Conservation (phyloP, 2,888 invertebrate species). For the Pyrgus malvae region DNA sequence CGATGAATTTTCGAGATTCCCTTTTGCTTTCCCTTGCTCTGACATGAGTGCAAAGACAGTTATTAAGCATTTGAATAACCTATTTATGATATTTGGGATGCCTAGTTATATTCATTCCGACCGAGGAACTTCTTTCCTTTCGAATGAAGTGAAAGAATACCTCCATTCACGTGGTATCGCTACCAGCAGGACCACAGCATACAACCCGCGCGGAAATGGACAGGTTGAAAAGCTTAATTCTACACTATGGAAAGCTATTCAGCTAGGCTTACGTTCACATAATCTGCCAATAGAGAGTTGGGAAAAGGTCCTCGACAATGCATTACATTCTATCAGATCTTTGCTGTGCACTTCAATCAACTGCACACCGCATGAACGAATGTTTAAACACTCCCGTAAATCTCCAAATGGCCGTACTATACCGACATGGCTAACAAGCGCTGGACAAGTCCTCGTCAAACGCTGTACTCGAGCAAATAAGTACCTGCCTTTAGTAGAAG, state of each 20-base stretch:
- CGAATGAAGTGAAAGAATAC: slow-evolving; percentile 10
- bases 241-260: slow-evolving; percentile 1
- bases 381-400: slow-evolving; percentile 21
- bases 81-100: slow-evolving; percentile 15
- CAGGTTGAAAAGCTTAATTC: background rate
- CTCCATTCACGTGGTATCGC: slow-evolving; percentile 6
- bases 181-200: slow-evolving; percentile 16
- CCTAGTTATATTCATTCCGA: slow-evolving; percentile 24
- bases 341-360: slow-evolving; percentile 26
- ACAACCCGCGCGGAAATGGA: slow-evolving; percentile 23
- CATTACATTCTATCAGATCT: slow-evolving; percentile 30
- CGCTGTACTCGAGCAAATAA: background rate
- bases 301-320: slow-evolving; percentile 22
- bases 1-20: slow-evolving; percentile 29
- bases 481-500: background rate
- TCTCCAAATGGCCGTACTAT: slow-evolving; percentile 17
- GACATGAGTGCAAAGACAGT: background rate
- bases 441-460: background rate
- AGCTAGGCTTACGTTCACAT: background rate
- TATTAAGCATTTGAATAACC: background rate
- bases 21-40: slow-evolving; percentile 25
- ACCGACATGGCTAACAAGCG: background rate
- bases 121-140: slow-evolving; percentile 23
- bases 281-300: slow-evolving; percentile 6
- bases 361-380: slow-evolving; percentile 27